Conservation (phyloP, 2,888 invertebrate species). For the Aporophyla lueneburgensis region DNA sequence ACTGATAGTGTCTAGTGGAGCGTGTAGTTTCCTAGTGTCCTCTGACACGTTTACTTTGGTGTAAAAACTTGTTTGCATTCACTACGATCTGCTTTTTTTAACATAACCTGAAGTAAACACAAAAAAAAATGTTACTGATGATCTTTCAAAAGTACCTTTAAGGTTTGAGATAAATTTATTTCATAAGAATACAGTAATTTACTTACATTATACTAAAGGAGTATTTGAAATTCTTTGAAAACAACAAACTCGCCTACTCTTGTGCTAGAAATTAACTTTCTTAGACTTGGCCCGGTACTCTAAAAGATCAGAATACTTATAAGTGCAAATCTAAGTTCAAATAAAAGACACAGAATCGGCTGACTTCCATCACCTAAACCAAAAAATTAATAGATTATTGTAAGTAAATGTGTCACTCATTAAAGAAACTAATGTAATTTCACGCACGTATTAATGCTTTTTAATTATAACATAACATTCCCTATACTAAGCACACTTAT, state of each 20-base stretch:
- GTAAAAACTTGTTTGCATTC: slow-evolving; percentile 19
- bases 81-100: not conserved
- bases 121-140: not conserved
- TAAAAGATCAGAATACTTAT: not conserved
- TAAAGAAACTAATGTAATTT: not conserved
- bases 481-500: not conserved
- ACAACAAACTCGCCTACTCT: too few relatives aligned
- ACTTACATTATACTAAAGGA: too few relatives aligned
- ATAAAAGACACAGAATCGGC: not conserved
- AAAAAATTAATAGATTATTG: not conserved
- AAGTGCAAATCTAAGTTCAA: not conserved
- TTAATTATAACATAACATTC: not conserved
- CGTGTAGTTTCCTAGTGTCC: slow-evolving; percentile 17
- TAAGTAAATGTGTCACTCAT: not conserved
- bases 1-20: slow-evolving; percentile 42
- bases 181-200: too few relatives aligned
- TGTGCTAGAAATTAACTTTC: not conserved
- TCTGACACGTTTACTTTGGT: not conserved
- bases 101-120: not conserved
- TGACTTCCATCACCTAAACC: not conserved
- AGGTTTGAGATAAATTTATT: too few relatives aligned
- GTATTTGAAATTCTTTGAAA: too few relatives aligned
- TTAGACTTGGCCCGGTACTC: not conserved
- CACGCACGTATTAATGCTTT: not conserved
- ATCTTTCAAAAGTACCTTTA: not conserved